Percentiles rank a stretch among this genome's conserved stretches.
Conservation (phyloP, 2,888 invertebrate genomes). For the Agapetus fuscipes region DNA sequence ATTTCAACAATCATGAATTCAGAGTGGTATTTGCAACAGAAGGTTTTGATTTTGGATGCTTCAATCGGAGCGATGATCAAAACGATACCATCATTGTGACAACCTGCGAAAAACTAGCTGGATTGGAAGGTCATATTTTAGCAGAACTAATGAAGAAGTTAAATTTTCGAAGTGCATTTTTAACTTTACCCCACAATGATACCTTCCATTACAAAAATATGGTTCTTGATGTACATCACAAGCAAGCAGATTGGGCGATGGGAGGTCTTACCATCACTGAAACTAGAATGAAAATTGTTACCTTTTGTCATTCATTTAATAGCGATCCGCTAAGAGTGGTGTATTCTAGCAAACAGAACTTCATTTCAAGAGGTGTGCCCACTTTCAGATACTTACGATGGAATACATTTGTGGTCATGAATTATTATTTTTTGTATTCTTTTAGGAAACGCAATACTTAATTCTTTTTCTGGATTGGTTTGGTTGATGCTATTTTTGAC, state of each 20-base stretch:
- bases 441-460: not conserved
- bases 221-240: constrained; percentile 9
- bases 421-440: not conserved
- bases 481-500: too few relatives aligned
- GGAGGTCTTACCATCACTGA: constrained; percentile 14
- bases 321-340: constrained; percentile 15
- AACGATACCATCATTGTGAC: too few relatives aligned
- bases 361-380: constrained; percentile 11
- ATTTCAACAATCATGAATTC: constrained; percentile 12
- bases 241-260: constrained; percentile 14
- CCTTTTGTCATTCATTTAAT: constrained; percentile 8
- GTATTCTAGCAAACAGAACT: constrained; percentile 7
- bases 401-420: too few relatives aligned
- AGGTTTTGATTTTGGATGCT: constrained; percentile 4
- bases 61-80: not conserved
- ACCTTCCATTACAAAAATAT: constrained; percentile 12
- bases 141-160: constrained; percentile 8
- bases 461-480: not conserved
- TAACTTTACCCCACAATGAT: constrained; percentile 6
- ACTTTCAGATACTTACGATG: too few relatives aligned
- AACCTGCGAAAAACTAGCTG: too few relatives aligned
- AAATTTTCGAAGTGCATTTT: constrained; percentile 9
- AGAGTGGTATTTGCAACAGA: constrained; percentile 4
- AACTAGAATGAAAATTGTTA: constrained; percentile 8
- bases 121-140: constrained; percentile 13